Percentiles rank a stretch among this genome's conserved stretches.
Evolutionary conservation across 2,888 invertebrate genomes (phyloP).

Genomic region (Priocnemis perturbator): DNA sequence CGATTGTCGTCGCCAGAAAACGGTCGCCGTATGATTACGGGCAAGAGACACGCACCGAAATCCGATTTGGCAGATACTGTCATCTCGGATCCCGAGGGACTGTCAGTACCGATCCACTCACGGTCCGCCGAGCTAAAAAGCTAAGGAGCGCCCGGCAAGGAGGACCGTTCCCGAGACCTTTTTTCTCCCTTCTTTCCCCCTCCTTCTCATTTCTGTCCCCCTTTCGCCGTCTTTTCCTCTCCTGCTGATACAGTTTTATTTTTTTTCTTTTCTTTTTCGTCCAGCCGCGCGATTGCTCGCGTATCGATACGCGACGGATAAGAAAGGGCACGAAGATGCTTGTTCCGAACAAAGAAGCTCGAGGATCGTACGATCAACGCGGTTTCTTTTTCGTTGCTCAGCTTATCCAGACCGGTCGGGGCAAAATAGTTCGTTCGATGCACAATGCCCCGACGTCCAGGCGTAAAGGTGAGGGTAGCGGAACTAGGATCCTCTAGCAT

Average conservation of each 20-base stretch:
- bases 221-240: conserved; percentile 17
- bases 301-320: conserved; percentile 23
- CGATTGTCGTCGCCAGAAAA: neutral
- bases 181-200: conserved; percentile 20
- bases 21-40: conserved; percentile 3
- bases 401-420: neutral
- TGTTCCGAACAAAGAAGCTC: conserved; percentile 18
- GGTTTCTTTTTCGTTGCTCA: neutral
- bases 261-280: conserved; percentile 3
- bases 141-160: conserved; percentile 39
- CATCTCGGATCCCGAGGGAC: conserved; percentile 45
- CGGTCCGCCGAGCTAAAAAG: conserved; percentile 51
- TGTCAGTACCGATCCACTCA: conserved; percentile 54
- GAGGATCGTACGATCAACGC: neutral
- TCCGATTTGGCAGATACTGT: conserved; percentile 40
- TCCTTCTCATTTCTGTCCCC: conserved; percentile 11
- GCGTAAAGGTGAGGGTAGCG: neutral
- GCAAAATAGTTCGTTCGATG: no score
- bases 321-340: conserved; percentile 24
- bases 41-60: conserved; percentile 24
- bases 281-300: conserved; percentile 1
- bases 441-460: no score
- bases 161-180: conserved; percentile 11
- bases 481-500: neutral
- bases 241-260: conserved; percentile 25